These are phyloP conservation scores for Salmo trutta DNA, from an alignment of 2,797 vertebrate genomes.

Conservation along the genomic window DNA sequence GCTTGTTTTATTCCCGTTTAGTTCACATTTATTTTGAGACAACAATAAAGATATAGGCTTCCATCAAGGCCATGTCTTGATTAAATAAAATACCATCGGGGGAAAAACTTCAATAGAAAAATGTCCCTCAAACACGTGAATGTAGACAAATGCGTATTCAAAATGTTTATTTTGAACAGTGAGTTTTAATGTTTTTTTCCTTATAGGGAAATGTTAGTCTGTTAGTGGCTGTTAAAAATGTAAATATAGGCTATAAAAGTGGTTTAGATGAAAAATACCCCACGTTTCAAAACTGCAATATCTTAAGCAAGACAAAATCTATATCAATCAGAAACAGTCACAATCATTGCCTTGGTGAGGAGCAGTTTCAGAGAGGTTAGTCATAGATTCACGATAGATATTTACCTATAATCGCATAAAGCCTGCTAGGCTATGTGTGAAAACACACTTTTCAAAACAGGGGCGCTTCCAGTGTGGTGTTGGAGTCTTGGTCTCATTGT, in stretches of 20 bases:
- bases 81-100: too few species aligned
- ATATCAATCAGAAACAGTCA: constrained; percentile 19
- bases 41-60: neutral
- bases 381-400: constrained; percentile 1
- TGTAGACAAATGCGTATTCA: neutral
- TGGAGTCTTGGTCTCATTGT: constrained; percentile 18
- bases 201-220: too few species aligned
- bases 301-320: constrained; percentile 2
- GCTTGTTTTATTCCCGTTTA: neutral
- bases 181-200: neutral
- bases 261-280: too few species aligned
- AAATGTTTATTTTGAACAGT: neutral
- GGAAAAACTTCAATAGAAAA: too few species aligned
- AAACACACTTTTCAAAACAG: constrained; percentile 38
- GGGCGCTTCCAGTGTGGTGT: constrained; percentile 29
- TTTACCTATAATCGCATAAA: neutral
- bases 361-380: neutral
- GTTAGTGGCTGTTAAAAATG: too few species aligned
- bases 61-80: neutral
- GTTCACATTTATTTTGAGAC: neutral
- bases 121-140: neutral
- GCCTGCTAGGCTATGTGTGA: constrained; percentile 14
- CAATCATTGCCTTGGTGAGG: neutral
- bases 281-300: too few species aligned
- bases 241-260: too few species aligned